phyloP scores from a whole-genome alignment of 2,797 vertebrate species.

The Rallus crepitans region DNA sequence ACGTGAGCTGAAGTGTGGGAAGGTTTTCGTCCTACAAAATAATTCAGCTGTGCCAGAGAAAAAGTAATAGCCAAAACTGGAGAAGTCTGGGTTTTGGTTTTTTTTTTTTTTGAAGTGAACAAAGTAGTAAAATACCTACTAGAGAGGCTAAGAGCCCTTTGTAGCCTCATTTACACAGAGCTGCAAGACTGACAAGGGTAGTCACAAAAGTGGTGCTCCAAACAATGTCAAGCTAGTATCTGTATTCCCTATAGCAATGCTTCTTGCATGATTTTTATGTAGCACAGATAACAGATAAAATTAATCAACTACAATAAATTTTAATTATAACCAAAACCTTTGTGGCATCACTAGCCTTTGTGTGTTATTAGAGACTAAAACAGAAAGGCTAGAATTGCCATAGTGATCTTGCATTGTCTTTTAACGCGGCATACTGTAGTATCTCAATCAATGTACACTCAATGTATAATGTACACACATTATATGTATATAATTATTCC shows the following conservation, averaged over 20 bases:
- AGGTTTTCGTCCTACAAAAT: constrained; percentile 31
- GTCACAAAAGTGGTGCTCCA: not conserved
- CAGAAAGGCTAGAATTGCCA: not conserved
- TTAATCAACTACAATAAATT: not conserved
- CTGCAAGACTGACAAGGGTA: not conserved
- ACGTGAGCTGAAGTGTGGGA: constrained; percentile 24
- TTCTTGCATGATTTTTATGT: not conserved
- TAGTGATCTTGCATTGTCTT: not conserved
- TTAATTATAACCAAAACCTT: not conserved
- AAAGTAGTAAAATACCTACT: not conserved
- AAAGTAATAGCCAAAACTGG: constrained; percentile 23
- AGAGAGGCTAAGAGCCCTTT: not conserved
- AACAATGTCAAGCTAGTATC: not conserved
- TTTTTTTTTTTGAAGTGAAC: not conserved
- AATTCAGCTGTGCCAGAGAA: constrained; percentile 27
- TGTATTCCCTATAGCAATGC: not conserved
- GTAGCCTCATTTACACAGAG: not conserved
- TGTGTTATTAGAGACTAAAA: not conserved
- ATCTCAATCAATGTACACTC: not conserved
- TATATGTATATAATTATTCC: not conserved
- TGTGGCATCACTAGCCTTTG: not conserved
- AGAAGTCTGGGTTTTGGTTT: not conserved
- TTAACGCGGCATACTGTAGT: not conserved
- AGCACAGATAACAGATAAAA: not conserved
- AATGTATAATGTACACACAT: too few relatives aligned